Evolutionary conservation across 2,888 invertebrate species (phyloP), one percentile per base, ranked within the genome.

Genomic region (Scaptomyza cyrtandrae): DNA sequence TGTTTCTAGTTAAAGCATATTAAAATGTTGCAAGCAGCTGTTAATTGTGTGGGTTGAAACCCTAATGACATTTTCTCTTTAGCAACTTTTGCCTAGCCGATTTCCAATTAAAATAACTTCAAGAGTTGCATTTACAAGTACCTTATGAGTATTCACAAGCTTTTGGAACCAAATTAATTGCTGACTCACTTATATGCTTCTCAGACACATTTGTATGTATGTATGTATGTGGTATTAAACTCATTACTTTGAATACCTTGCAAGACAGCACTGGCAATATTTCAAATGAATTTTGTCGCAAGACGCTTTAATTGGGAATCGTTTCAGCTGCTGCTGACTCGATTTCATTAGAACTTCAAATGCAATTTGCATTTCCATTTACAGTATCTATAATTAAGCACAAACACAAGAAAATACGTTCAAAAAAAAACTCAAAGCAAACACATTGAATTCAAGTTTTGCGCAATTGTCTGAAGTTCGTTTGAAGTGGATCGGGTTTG

Each of bases 401-500:
- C 65, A 75, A 63, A 16, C 3, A 16, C 3, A 41, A 41, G 41
- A 41, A 39, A 39, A n/a, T 37, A 37, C 24, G 24, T 24, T 6
- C 0, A 37, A 73, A 63, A 67, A 65, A 63, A 62, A 74, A 65
- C 52, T 48, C 53, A 41, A 29, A 50, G 33, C 56, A 62, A 80
- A 67, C 59, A 64, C 44, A 55, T 68, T 54, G 54, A 64, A 63
- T 63, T 57, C 66, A 53, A 59, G 75, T 71, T 69, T 61, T 66
- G 44, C 54, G 63, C 60, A 79, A 71, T 69, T 65, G 50, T 45
- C 65, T 43, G 49, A 24, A 55, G 55, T 48, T 44, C 53, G 52
- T 57, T 78, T 84, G 81, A 73, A 86, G 66, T 67, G 76, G 58
- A 78, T 79, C 80, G 63, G 61, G 86, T 82, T 83, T 86, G 88